phyloP scores from a whole-genome alignment of 2,113 vertebrate genomes.

The mouse (Mus musculus) region DNA sequence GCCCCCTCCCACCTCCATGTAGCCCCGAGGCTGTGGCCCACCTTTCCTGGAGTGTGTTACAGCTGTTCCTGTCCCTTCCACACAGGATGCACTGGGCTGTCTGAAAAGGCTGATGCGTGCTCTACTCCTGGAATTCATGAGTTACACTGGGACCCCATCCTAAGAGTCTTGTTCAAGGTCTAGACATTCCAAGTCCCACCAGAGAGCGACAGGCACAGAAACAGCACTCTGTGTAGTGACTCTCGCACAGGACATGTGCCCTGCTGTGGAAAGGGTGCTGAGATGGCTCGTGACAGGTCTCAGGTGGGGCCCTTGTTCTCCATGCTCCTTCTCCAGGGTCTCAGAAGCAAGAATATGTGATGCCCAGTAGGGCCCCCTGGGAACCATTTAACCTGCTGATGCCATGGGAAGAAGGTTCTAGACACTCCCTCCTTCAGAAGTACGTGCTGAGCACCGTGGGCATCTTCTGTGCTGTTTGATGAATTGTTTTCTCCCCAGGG shows the following conservation, averaged over 20 bases:
- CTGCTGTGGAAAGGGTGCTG: not conserved
- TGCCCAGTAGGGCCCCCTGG: not conserved
- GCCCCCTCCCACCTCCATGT: rapidly evolving
- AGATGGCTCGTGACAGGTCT: not conserved
- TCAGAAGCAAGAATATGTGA: not conserved
- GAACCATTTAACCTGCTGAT: not conserved
- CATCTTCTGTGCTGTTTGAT: not conserved
- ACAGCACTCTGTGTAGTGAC: not conserved
- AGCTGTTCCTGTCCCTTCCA: not conserved
- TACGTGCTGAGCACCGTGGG: not conserved
- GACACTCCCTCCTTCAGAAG: not conserved
- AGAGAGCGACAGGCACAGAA: not conserved
- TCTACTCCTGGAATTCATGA: not conserved
- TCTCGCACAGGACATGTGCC: not conserved
- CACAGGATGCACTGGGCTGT: not conserved
- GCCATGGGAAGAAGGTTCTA: not conserved
- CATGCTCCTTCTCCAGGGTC: not conserved
- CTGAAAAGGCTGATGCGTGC: not conserved
- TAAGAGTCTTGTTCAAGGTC: not conserved
- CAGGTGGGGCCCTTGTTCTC: not conserved
- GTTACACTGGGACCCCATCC: not conserved
- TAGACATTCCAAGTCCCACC: no score
- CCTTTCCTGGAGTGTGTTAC: not conserved
- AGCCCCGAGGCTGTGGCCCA: not conserved
- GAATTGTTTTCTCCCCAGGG: not conserved